Evolutionary conservation across 2,797 vertebrate species (phyloP).

Genomic region (Gambusia yucatana): DNA sequence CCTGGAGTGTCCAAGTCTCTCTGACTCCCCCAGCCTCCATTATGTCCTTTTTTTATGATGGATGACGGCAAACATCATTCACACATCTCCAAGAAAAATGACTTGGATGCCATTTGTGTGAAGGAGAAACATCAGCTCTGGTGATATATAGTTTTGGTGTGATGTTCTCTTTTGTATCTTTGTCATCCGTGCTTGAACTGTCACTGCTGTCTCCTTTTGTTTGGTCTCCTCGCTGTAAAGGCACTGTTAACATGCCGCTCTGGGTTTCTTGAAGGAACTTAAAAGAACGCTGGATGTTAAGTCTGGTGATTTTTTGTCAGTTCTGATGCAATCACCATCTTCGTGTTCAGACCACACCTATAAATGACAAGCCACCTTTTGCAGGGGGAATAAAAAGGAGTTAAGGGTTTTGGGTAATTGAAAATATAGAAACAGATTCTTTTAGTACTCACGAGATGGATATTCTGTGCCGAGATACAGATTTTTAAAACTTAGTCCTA

Average conservation of each 20-base stretch:
- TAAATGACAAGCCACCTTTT: slow-evolving; percentile 34
- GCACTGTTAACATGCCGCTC: slow-evolving; percentile 57
- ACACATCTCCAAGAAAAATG: slow-evolving; percentile 79
- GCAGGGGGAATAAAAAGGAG: not conserved
- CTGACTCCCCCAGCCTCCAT: slow-evolving; percentile 70
- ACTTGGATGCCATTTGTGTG: slow-evolving; percentile 77
- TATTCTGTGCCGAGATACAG: not conserved
- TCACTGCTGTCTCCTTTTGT: slow-evolving; percentile 73
- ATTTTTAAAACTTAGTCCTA: not conserved
- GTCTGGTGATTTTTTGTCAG: slow-evolving; percentile 51
- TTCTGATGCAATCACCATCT: slow-evolving; percentile 58
- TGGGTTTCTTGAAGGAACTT: slow-evolving; percentile 60
- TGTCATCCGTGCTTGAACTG: slow-evolving; percentile 73
- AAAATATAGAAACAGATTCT: not conserved
- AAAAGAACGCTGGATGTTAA: slow-evolving; percentile 56
- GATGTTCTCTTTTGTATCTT: slow-evolving; percentile 78
- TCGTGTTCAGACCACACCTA: slow-evolving; percentile 46
- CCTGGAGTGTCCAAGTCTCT: slow-evolving; percentile 79
- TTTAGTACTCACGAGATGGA: not conserved
- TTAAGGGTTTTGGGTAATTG: not conserved
- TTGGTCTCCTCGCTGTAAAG: slow-evolving; percentile 56
- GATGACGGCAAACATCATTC: slow-evolving; percentile 81
- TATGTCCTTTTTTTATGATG: slow-evolving; percentile 75
- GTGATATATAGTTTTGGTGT: slow-evolving; percentile 71
- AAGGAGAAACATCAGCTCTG: slow-evolving; percentile 77